phyloP scores from a whole-genome alignment of 2,888 invertebrate species.

The Dicranocentrus wangi region DNA sequence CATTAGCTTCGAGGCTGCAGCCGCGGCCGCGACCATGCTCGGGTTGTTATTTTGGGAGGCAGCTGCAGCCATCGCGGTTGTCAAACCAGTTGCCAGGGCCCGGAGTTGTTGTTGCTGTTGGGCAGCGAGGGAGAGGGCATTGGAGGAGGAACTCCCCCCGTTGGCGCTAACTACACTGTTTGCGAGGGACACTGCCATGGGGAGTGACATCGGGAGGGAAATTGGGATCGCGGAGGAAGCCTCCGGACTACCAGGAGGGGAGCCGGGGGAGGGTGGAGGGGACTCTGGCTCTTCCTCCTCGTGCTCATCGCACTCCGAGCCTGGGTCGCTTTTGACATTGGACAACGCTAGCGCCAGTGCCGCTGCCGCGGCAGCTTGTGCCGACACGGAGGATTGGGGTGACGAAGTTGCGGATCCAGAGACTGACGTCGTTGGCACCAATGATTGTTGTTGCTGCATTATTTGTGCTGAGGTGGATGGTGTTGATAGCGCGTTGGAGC shows the following conservation, averaged over 20 bases:
- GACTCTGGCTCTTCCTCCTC: too few species aligned
- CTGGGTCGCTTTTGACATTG: slow-evolving; percentile 39
- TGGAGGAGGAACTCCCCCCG: slow-evolving; percentile 2
- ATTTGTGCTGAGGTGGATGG: slow-evolving; percentile 17
- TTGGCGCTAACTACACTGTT: slow-evolving; percentile 38
- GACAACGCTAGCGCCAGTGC: slow-evolving; percentile 64
- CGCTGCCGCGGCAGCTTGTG: slow-evolving; percentile 64
- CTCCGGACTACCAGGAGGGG: slow-evolving; percentile 51
- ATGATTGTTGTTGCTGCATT: slow-evolving; percentile 38
- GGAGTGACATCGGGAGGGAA: slow-evolving; percentile 55
- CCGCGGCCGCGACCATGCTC: slow-evolving; percentile 64
- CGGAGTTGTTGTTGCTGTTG: slow-evolving; percentile 72
- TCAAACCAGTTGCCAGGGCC: slow-evolving; percentile 70
- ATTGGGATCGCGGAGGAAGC: slow-evolving; percentile 46
- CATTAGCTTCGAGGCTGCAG: slow-evolving; percentile 71
- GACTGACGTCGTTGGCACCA: slow-evolving; percentile 51
- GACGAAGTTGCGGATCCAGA: slow-evolving; percentile 43
- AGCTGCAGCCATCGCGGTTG: slow-evolving; percentile 68
- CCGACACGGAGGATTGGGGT: slow-evolving; percentile 47
- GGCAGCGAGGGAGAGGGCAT: slow-evolving; percentile 48
- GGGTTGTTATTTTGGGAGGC: slow-evolving; percentile 66
- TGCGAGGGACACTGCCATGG: slow-evolving; percentile 60
- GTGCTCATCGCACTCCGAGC: too few species aligned
- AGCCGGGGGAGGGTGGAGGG: slow-evolving; percentile 64
- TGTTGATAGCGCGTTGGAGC: slow-evolving; percentile 37